A percentile compares a stretch with the other conserved stretches of the same genome.
These are phyloP conservation scores for Oreochromis mossambicus DNA, from an alignment of 2,797 vertebrate species.

Conservation along the genomic window DNA sequence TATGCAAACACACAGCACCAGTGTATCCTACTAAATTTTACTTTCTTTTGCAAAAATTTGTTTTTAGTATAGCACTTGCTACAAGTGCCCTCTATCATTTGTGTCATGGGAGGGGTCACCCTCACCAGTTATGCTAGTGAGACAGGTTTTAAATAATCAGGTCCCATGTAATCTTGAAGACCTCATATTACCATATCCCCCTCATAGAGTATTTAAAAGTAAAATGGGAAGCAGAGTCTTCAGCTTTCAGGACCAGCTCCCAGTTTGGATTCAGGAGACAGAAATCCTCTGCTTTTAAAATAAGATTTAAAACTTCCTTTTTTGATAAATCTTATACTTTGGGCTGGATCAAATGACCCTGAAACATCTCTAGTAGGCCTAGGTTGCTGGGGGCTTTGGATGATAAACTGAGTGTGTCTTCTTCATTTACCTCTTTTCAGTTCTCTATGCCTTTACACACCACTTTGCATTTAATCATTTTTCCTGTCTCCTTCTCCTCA, in stretches of 20 bases:
- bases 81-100: not conserved
- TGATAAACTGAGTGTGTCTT: fast-evolving
- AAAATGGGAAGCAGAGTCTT: not conserved
- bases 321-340: not conserved
- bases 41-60: not conserved
- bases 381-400: not conserved
- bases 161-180: not conserved
- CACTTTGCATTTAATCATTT: not conserved
- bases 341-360: not conserved
- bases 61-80: not conserved
- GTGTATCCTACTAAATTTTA: not conserved
- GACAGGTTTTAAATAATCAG: not conserved
- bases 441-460: not conserved
- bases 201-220: not conserved
- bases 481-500: not conserved
- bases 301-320: not conserved
- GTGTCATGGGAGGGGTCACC: not conserved
- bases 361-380: not conserved
- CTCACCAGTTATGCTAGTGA: not conserved
- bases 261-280: not conserved
- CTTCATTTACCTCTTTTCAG: not conserved
- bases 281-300: not conserved
- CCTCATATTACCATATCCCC: not conserved
- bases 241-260: not conserved
- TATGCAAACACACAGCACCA: not conserved